Evolutionary conservation across 2,113 vertebrate genomes (phyloP), one percentile per base, ranked within the genome.

Genomic region (Myxocyprinus asiaticus): DNA sequence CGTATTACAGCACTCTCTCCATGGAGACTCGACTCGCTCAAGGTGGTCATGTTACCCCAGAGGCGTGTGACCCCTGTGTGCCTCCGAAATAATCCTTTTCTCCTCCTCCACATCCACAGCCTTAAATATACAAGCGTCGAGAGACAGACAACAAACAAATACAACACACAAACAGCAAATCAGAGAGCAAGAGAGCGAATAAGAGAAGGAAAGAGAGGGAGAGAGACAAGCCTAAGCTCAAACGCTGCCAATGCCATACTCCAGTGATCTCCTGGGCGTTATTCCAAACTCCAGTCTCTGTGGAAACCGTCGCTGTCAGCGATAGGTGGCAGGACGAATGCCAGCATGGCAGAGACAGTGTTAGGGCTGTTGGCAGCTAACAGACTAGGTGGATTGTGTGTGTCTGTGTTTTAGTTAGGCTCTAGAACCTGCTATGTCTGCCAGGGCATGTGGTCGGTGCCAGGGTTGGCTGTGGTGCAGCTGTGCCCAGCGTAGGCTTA

Each of bases 291-390:
- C 53, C 55, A 55, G 67, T 80, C 82, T 81, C 79, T 84, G 74
- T 71, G 83, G 79, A 84, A 81, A 81, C 69, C 59, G 22, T 81
- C 72, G 70, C 83, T 71, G 79, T 81, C 80, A 83, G 82, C 77
- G 70, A 83, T 83, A 85, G 79, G 78, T 85, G 76, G 81, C 67
- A 83, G 76, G 70, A 80, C 59, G 61, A 72, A 80, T 83, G 84
- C 84, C 84, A 83, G 67, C 64, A 65, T 85, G 76, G 79, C 79
- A 79, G 59, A 77, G 69, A 74, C 9, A 45, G 82, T 65, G 70
- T 76, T 72, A 81, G 63, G 48, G 55, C 43, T 61, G 68, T 61
- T 76, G 76, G 72, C 55, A 71, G 50, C 69, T 78, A 61, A 64
- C 79, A 84, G 75, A 48, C 67, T 65, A 56, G 9, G 58, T 70